phyloP scores from a whole-genome alignment of 2,113 vertebrate genomes.

The Origma solitaria region DNA sequence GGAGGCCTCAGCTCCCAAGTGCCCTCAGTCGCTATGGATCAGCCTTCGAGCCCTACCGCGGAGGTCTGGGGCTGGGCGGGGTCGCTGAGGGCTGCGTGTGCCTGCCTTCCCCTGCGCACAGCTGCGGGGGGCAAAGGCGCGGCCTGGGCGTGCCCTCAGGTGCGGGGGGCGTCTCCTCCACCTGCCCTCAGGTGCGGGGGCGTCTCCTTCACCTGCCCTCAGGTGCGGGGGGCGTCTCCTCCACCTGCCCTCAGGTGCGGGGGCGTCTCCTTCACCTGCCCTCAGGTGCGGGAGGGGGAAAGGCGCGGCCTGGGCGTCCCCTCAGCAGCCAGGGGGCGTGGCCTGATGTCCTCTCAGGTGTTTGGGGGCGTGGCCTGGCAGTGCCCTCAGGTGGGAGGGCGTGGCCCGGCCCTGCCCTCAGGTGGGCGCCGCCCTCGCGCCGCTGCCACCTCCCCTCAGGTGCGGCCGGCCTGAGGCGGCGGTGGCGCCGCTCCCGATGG shows the following conservation, averaged over 20 bases:
- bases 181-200: neutral
- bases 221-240: neutral
- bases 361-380: neutral
- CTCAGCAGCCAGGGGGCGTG: neutral
- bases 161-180: neutral
- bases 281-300: no score
- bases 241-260: neutral
- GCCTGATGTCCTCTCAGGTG: no score
- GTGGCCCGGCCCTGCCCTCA: neutral
- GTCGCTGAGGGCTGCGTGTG: neutral
- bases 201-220: no score
- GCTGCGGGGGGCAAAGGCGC: neutral
- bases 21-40: rapidly evolving
- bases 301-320: neutral
- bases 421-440: neutral
- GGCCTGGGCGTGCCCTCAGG: neutral
- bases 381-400: neutral
- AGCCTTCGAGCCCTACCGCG: rapidly evolving
- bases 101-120: neutral
- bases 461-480: neutral
- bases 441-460: neutral
- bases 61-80: neutral
- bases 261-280: no score
- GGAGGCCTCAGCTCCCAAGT: rapidly evolving
- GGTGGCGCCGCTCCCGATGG: neutral